Evolutionary conservation across 2,113 vertebrate species (phyloP).

Genomic region (Platanista minor): DNA sequence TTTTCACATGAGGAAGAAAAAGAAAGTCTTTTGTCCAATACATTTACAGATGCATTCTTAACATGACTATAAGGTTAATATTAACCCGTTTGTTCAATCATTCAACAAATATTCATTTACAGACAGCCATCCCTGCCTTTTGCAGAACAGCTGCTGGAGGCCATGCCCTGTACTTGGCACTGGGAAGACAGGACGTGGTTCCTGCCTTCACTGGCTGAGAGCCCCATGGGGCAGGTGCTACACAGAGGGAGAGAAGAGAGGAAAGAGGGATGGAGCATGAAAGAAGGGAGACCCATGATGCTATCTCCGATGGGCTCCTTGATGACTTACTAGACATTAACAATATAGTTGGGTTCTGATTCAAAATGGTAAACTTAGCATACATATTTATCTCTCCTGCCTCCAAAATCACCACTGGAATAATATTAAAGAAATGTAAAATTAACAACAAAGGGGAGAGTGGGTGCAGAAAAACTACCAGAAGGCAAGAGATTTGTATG

Average conservation of each 20-base stretch:
- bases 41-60: not conserved
- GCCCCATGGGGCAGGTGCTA: not conserved
- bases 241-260: not conserved
- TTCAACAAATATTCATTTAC: not conserved
- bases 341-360: not conserved
- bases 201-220: not conserved
- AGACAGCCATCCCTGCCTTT: not conserved
- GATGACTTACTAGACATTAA: not conserved
- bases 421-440: not conserved
- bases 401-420: not conserved
- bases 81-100: not conserved
- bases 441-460: not conserved
- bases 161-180: not conserved
- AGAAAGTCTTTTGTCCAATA: not conserved
- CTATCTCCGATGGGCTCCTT: not conserved
- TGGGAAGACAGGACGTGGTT: not conserved
- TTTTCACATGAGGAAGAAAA: not conserved
- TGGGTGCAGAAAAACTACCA: too few species aligned
- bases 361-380: not conserved
- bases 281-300: not conserved
- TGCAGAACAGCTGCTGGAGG: not conserved
- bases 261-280: too few species aligned
- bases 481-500: not conserved
- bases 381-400: fast-evolving
- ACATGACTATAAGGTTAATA: not conserved